Evolutionary conservation across 2,888 invertebrate genomes (phyloP), one percentile per base, ranked within the genome.

Genomic region (Drosophila quinaria): DNA sequence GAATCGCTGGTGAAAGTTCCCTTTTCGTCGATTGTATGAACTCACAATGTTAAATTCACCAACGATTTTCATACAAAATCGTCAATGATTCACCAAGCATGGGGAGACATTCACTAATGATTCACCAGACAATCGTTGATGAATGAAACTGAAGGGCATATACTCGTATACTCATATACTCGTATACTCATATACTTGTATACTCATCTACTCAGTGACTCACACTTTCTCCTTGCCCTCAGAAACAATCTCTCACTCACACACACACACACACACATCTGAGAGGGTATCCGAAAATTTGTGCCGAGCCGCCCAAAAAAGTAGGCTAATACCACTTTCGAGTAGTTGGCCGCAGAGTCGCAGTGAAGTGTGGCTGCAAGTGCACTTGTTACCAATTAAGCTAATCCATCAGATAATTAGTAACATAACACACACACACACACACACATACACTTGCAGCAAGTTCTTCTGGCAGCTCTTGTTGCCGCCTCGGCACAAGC

Each of bases 321-420:
- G 80, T 88, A 89, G 88, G 90, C 86, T 89, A 87, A 89, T 87
- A 83, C 89, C 88, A 88, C 74, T 89, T 89, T 86, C 74, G 74
- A 81, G 86, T 76, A 65, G 80, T 75, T 78, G 83, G 85, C 87
- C 88, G 67, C 72, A 80, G 77, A 78, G 81, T 80, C 87, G 83
- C 83, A 74, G 74, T 78, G 81, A 80, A 81, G 87, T 87, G 89
- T 81, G 87, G 75, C 80, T 80, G 89, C 73, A 78, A 91, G 91
- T 90, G 87, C 81, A 84, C 90, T 91, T 91, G 90, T 90, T 91
- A 90, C 91, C 91, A 91, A 91, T 91, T 91, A 91, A 91, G 91
- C 91, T 91, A 91, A 91, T 91, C 91, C 91, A 91, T 91, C 91
- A 90, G 91, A 91, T 91, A 91, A 91, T 91, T 91, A 91, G 91